Evolutionary conservation across 2,797 vertebrate species (phyloP), one percentile per base, ranked within the genome.

Genomic region (Petrocephalus schoutedeni): DNA sequence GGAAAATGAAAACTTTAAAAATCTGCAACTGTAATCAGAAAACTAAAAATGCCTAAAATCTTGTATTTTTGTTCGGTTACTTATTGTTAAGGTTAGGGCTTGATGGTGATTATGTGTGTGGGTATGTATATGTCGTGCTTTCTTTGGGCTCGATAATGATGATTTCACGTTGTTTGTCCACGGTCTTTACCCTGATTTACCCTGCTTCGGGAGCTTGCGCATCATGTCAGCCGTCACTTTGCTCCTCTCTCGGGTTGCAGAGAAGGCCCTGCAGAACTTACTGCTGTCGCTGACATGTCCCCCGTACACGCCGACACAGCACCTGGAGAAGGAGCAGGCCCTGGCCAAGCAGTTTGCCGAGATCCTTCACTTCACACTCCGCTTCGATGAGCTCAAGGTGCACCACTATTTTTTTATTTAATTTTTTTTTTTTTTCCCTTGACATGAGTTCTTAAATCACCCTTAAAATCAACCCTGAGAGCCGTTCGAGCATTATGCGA

Each of bases 351-450:
- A 99, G 92, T 99, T 99, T 41, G 98, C 98, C 0, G 98, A 99
- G 94, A 99, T 99, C 92, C 95, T 99, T 28, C 98, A 99, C 95
- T 99, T 99, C 93, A 99, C 98, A 0, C 97, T 99, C 54, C 97
- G 98, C 90, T 99, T 99, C 5, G 98, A 99, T 91, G 98, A 99
- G 89, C 97, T 99, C 80, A 99, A 99, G 98, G 98, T 99, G 0
- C 2, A n/a, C n/a, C n/a, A n/a, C n/a, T n/a, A n/a, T n/a, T n/a
- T n/a, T n/a, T n/a, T n/a, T n/a, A n/a, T n/a, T n/a, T n/a, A n/a
- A n/a, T n/a, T n/a, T n/a, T n/a, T n/a, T 41, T 45, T 45, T 45
- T 28, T 28, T 1, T 28, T 32, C 41, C 49, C 23, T 54, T 9
- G n/a, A 3, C n/a, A 49, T 45, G 7, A 19, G 9, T 3, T 8